Conservation (phyloP, 2,888 invertebrate species). For the Caenorhabditis sp. region DNA sequence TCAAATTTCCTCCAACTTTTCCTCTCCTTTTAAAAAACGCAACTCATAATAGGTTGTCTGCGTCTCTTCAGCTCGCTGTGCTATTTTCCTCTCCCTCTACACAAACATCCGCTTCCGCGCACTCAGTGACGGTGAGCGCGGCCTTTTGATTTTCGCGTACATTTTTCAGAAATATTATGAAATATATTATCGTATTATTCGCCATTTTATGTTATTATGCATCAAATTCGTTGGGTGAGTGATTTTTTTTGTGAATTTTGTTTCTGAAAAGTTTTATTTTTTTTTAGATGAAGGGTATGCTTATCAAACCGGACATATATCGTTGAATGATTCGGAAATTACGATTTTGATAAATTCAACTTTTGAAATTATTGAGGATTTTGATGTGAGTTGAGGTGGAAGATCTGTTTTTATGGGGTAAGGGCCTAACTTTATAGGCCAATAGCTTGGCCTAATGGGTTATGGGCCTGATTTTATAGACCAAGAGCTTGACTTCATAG, state of each 20-base stretch:
- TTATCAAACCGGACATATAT: conserved; percentile 44
- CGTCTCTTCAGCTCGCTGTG: neutral
- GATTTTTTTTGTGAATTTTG: neutral
- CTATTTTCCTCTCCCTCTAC: neutral
- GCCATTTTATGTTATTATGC: neutral
- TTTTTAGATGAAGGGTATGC: conserved; percentile 16
- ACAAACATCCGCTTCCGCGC: conserved; percentile 46
- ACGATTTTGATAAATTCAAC: conserved; percentile 53
- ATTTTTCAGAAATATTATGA: neutral
- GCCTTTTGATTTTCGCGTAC: neutral
- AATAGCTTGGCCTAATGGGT: no score
- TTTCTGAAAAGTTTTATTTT: neutral
- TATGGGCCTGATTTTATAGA: no score
- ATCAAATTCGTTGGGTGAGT: neutral
- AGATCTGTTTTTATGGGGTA: no score
- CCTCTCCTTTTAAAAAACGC: no score
- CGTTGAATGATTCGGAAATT: conserved; percentile 47
- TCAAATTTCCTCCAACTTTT: neutral
- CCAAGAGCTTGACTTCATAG: no score
- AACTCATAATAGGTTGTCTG: neutral
- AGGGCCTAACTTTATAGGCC: no score
- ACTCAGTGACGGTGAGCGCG: neutral
- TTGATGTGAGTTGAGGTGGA: conserved; percentile 45
- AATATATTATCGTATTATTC: conserved; percentile 6
- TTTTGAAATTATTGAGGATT: conserved; percentile 48